Base-by-base conservation (phyloP, 2,113 vertebrate genomes). In the Empidonax traillii region DNA sequence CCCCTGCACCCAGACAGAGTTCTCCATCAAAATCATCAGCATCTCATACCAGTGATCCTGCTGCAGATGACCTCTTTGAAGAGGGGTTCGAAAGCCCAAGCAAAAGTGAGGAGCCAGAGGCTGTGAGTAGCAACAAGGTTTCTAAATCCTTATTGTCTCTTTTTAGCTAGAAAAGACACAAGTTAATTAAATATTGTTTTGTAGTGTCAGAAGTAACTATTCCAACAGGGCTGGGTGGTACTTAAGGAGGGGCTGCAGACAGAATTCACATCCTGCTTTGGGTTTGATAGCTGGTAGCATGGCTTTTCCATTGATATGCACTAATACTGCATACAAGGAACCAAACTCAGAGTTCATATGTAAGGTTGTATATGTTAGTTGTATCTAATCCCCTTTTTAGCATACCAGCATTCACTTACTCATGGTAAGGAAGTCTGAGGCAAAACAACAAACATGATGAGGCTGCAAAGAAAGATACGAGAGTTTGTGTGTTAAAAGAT, bases 71-170 rank as follows among this genome's bases (percentile, higher is more conserved):
- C 97, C 99, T 99, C 61, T 99, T 99, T 8, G 99, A 99, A 92
- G 99, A 99, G 95, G 99, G 98, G 4, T 99, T 99, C 97, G 99
- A 99, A 98, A 99, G 99, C 95, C 99, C 99, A 44, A 99, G 98
- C 97, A 99, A 99, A 97, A 99, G 98, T 19, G 99, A 99, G 97
- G 99, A 99, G 97, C 99, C 99, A 93, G 99, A 99, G 84, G 98
- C 98, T 97, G 99, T 99, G 98, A 99, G 99, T 99, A 96, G 27
- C 56, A 46, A 11, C 31, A 43, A 80, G 68, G 51, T 75, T 96
- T 83, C 69, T 76, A 66, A 87, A 77, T 61, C 41, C 8, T 37
- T 9, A 43, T 69, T 52, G 33, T 28, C 8, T 61, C 8, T 46
- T 81, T 52, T 73, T 87, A 87, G 65, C 61, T 82, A 91, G 86